Evolutionary conservation across 2,113 vertebrate species (phyloP), one percentile per base, ranked within the genome.

Genomic region (Etheostoma spectabile): DNA sequence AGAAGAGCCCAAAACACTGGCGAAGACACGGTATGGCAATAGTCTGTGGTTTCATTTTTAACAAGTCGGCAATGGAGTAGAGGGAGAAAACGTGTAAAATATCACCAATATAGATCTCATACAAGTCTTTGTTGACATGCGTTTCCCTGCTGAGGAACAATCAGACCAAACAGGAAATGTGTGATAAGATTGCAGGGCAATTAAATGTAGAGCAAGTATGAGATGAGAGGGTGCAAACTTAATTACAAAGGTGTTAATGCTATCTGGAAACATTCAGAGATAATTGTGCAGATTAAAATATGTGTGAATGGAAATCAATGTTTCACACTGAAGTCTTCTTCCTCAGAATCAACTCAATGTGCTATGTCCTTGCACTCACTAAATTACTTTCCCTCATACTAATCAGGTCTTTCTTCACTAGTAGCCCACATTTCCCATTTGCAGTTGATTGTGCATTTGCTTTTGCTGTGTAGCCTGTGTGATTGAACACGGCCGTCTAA

Each of bases 231-330:
- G 78, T 88, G 90, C 76, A 86, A 88, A 88, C 90, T 92, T 90
- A 86, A 91, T 93, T 87, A 91, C 77, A 13, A 19, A 84, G 84
- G 89, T 85, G 91, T 88, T 67, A 77, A 82, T 30, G 42, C 87
- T 65, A 0, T 33, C 70, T 70, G 76, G 24, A 83, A 83, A 78
- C 83, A 49, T 64, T 78, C 86, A 82, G 63, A 78, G 87, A 81
- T 91, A 79, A 91, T 86, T 88, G 85, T 80, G 64, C 76, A 74
- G 86, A 86, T 91, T 91, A 84, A 74, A 83, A 69, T 69, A 87
- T 5, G 91, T 92, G 91, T 90, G 86, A 92, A 90, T 35, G 76
- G 73, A 80, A n/a, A 30, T 30, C 30, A 30, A 63, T 19, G 90
- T 89, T 86, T 92, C 76, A 49, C 88, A 62, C 86, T 63, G 1